Percentiles rank a stretch among this genome's conserved stretches.
Evolutionary conservation across 2,888 invertebrate species (phyloP).

Genomic region (Nemapogon koenigi): DNA sequence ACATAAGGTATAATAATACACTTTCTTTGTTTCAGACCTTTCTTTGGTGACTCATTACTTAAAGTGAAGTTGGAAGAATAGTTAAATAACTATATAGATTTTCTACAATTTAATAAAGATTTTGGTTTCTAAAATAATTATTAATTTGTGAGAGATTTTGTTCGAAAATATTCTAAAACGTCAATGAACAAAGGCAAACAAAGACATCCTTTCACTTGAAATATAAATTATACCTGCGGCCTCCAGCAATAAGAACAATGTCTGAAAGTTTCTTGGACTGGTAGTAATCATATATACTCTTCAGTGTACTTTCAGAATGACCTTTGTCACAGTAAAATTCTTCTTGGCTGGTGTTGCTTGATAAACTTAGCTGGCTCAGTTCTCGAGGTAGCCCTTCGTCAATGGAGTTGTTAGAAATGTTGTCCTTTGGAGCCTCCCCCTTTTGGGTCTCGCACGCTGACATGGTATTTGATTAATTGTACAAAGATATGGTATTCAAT

Average conservation of each 20-base stretch:
- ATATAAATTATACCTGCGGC: conserved; percentile 54
- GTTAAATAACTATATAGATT: no score
- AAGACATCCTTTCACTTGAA: no score
- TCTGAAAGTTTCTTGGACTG: conserved; percentile 86
- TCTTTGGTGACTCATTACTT: neutral
- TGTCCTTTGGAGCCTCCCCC: conserved; percentile 46
- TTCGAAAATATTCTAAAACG: no score
- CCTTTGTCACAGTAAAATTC: conserved; percentile 78
- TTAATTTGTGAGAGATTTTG: no score
- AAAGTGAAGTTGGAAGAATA: neutral
- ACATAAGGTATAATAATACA: conserved; percentile 12
- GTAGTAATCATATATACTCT: conserved; percentile 83
- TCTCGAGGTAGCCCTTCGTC: conserved; percentile 70
- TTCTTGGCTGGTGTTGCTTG: conserved; percentile 75
- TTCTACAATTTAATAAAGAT: no score
- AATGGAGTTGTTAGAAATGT: conserved; percentile 54
- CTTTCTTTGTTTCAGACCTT: neutral
- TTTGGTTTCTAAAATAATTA: no score
- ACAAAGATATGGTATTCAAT: neutral
- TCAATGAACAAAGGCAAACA: no score
- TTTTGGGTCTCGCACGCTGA: conserved; percentile 48
- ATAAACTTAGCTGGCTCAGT: conserved; percentile 69
- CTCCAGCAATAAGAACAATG: conserved; percentile 84
- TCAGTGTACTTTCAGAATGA: conserved; percentile 83
- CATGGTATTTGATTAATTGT: conserved; percentile 34